Evolutionary conservation across 2,888 invertebrate species (phyloP).

Genomic region (Polyommatus iphigenia): DNA sequence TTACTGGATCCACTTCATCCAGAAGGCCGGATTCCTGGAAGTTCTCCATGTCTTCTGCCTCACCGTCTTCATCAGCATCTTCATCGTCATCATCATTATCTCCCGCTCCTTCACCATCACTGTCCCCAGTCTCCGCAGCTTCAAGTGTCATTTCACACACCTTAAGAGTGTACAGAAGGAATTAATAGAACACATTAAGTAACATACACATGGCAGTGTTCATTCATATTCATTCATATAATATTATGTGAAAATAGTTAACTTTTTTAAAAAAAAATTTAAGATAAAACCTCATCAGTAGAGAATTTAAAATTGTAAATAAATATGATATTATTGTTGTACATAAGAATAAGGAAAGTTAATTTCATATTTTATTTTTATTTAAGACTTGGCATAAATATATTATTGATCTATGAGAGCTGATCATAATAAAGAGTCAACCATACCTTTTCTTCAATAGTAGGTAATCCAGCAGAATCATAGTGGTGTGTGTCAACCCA

Average conservation of each 20-base stretch:
- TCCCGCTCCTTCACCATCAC: slow-evolving; percentile 66
- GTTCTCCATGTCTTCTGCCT: slow-evolving; percentile 98
- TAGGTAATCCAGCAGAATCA: slow-evolving; percentile 83
- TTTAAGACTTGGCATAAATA: no score
- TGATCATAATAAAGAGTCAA: slow-evolving; percentile 36
- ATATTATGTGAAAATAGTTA: background rate
- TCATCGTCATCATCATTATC: slow-evolving; percentile 83
- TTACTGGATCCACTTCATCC: slow-evolving; percentile 92
- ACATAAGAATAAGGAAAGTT: no score
- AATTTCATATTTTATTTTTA: no score
- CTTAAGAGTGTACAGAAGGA: slow-evolving; percentile 42
- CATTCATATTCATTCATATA: no score
- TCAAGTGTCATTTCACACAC: slow-evolving; percentile 92
- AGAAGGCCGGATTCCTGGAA: slow-evolving; percentile 97
- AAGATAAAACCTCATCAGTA: background rate
- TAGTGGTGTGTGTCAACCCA: slow-evolving; percentile 99
- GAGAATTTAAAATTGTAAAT: no score
- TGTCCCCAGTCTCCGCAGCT: slow-evolving; percentile 75
- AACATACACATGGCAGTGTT: background rate
- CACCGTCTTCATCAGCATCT: slow-evolving; percentile 90
- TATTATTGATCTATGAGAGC: no score
- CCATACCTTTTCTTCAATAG: slow-evolving; percentile 85
- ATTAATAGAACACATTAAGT: background rate
- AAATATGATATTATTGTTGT: no score
- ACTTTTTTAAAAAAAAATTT: no score